Conservation (phyloP, 2,888 invertebrate species). For the Dorcus parallelipipedus region DNA sequence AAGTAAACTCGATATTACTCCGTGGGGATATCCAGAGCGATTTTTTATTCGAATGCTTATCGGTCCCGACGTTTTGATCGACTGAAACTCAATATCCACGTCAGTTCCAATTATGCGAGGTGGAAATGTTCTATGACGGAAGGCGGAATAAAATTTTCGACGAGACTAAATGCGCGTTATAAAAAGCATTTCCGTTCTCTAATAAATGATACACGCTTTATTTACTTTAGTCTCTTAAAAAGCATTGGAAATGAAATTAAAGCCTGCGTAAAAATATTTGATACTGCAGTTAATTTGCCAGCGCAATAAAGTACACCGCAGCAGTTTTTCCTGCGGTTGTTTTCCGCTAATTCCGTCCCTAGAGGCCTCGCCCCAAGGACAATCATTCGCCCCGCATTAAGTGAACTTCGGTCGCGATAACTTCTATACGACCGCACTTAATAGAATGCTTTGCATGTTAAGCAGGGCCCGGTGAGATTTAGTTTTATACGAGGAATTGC, state of each 20-base stretch:
- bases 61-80: slow-evolving; percentile 40
- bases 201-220: too few species aligned
- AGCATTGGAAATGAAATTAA: too few species aligned
- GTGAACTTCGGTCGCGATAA: slow-evolving; percentile 26
- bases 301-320: neutral
- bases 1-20: slow-evolving; percentile 28
- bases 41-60: slow-evolving; percentile 40
- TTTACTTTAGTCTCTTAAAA: too few species aligned
- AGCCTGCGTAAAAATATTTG: too few species aligned
- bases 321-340: slow-evolving; percentile 9
- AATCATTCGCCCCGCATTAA: slow-evolving; percentile 25
- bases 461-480: slow-evolving; percentile 23
- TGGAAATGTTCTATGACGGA: slow-evolving; percentile 13
- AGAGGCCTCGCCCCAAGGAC: slow-evolving; percentile 21
- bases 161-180: too few species aligned
- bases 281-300: neutral
- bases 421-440: slow-evolving; percentile 28
- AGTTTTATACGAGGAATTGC: slow-evolving; percentile 21
- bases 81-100: slow-evolving; percentile 37
- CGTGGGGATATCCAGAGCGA: slow-evolving; percentile 32
- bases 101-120: slow-evolving; percentile 31
- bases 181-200: too few species aligned
- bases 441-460: slow-evolving; percentile 26
- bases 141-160: too few species aligned
- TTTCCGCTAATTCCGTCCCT: slow-evolving; percentile 21